Conservation (phyloP, 2,113 vertebrate species). For the Heptranchias perlo region DNA sequence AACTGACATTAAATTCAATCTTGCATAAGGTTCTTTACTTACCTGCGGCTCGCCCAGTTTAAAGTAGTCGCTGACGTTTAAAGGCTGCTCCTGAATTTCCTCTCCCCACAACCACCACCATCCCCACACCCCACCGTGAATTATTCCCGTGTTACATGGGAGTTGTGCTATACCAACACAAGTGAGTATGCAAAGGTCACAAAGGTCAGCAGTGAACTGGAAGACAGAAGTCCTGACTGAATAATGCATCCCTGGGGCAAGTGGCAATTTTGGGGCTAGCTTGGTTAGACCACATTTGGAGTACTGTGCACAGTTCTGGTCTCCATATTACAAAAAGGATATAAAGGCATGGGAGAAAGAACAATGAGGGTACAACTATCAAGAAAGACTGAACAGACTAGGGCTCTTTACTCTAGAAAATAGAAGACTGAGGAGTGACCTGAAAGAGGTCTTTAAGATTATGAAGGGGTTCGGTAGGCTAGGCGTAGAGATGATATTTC, state of each 20-base stretch:
- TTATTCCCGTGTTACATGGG: background rate
- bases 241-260: background rate
- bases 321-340: background rate
- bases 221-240: too few relatives aligned
- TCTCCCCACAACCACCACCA: background rate
- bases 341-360: too few relatives aligned
- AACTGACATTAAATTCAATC: background rate
- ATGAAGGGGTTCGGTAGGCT: too few relatives aligned
- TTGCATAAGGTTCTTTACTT: background rate
- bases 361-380: too few relatives aligned
- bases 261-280: background rate
- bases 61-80: background rate
- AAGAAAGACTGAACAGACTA: too few relatives aligned
- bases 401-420: too few relatives aligned
- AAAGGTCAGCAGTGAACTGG: too few relatives aligned
- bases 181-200: too few relatives aligned
- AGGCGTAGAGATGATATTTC: too few relatives aligned
- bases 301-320: background rate
- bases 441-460: too few relatives aligned
- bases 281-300: background rate
- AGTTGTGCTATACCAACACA: background rate
- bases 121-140: background rate
- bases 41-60: background rate
- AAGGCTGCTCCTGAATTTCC: background rate
- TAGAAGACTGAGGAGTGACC: too few relatives aligned